Base-by-base conservation (phyloP, 2,888 invertebrate species). In the Salpingus planirostris region DNA sequence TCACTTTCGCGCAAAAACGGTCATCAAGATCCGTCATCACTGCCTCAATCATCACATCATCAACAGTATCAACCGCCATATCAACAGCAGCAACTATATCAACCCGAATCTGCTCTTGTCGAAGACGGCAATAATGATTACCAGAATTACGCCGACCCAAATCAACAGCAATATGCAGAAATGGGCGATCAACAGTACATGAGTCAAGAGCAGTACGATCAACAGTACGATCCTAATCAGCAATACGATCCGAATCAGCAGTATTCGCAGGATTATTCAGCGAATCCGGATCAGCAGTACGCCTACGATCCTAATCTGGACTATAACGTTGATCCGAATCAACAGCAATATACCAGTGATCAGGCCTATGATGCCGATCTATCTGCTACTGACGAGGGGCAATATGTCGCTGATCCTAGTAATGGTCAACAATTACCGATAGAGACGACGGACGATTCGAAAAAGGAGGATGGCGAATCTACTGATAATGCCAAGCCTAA, bases 221-320 rank as follows among this genome's bases (percentile, higher is more conserved):
- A 47, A 27, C 42, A 45, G 28, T 24, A 11, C 15, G 38, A 35
- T 33, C 30, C 40, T 11, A 32, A 35, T 31, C 36, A 49, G 18
- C 38, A 47, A 18, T 44, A 45, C 8, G 50, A 55, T 28, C 50
- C 44, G 2, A 36, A 38, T 33, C 43, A 50, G 25, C 57, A 59
- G 40, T 54, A 53, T 32, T 28, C 37, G 6, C 43, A 46, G 22
- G 46, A 49, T 28, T 54, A 53, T 32, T 28, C 37, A 7, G 42
- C 44, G 22, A 45, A 49, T 28, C 54, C 62, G 11, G 59, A 61
- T 41, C 60, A 58, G 38, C 60, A 48, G 15, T 50, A 47, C 21
- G 47, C 11, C 3, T 10, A 13, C 13, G 40, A 39, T 35, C 35
- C 40, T n/a, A 40, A 44, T 31, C 43, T 59, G 26, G 41, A 60